Evolutionary conservation across 2,797 vertebrate genomes (phyloP), one percentile per base, ranked within the genome.

Genomic region (Leptodactylus fallax): DNA sequence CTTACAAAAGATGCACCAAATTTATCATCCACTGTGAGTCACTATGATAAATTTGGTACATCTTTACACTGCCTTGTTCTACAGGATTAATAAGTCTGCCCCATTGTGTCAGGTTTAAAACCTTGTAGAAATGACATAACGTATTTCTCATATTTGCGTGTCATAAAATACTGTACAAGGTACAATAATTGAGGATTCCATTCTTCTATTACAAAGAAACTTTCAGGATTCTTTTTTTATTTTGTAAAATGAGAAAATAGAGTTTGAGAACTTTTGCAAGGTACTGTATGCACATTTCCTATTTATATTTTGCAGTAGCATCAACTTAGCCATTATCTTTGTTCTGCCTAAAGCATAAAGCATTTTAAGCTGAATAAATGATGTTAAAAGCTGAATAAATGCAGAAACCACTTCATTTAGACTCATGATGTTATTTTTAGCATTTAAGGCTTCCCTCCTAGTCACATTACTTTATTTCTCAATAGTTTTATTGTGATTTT

Each of bases 331-430:
- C 67, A 71, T 71, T 71, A 71, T 71, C 67, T 71, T 71, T 71
- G 25, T 71, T 36, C 27, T 36, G 27, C 61, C 61, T 63, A n/a
- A 63, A 63, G 61, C 61, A 63, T 63, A 63, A 63, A 63, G 67
- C 67, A 71, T 71, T 36, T 36, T 71, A 71, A 71, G 67, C 67
- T 71, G 27, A 71, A 71, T 71, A 71, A 45, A 71, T 71, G 67
- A 63, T 63, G 67, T 45, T 71, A 71, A 71, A 45, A 71, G 25
- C 67, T 71, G 27, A 71, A 71, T 71, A 71, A 45, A 71, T 71
- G 67, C 13, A 71, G 67, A 71, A 71, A 71, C 67, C 67, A 71
- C 67, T 71, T 71, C 67, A 71, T 71, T 71, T 71, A 36, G 25
- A 71, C 36, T 36, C 67, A 71, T 17, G 13, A 36, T 71, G 12